Conservation (phyloP, 2,888 invertebrate genomes). For the Abscondita cerata region DNA sequence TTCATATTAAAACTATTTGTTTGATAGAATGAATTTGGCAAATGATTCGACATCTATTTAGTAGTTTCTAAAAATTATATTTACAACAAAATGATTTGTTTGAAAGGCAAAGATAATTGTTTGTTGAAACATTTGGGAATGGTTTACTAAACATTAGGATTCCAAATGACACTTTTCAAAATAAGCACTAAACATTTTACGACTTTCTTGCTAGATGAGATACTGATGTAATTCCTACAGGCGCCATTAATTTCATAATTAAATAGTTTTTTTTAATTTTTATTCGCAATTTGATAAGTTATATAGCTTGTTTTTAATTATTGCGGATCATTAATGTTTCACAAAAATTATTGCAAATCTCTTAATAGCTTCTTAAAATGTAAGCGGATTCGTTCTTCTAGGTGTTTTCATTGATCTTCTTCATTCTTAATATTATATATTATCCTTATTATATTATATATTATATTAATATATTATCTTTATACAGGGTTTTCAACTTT, state of each 20-base stretch:
- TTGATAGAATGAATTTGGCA: conserved; percentile 26
- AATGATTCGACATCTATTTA: conserved; percentile 20
- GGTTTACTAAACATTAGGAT: conserved; percentile 58
- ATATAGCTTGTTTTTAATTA: too few species aligned
- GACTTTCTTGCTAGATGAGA: conserved; percentile 55
- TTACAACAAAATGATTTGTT: conserved; percentile 49
- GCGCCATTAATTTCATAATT: conserved; percentile 31
- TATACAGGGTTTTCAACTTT: too few species aligned
- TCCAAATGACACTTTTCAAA: conserved; percentile 59
- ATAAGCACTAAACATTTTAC: conserved; percentile 56
- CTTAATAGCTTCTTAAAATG: too few species aligned
- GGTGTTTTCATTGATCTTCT: too few species aligned
- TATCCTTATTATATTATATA: too few species aligned
- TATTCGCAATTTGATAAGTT: too few species aligned
- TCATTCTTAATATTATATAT: too few species aligned
- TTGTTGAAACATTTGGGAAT: conserved; percentile 52
- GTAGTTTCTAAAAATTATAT: conserved; percentile 46
- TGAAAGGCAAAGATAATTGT: conserved; percentile 55
- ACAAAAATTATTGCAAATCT: too few species aligned
- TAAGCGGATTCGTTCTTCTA: too few species aligned
- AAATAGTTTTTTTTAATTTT: neutral
- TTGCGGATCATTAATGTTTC: too few species aligned
- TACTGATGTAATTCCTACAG: conserved; percentile 43
- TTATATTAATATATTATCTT: too few species aligned
- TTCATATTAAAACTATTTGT: conserved; percentile 2